Evolutionary conservation across 2,113 vertebrate species (phyloP).

Genomic region (Anarrhichthys ocellatus): DNA sequence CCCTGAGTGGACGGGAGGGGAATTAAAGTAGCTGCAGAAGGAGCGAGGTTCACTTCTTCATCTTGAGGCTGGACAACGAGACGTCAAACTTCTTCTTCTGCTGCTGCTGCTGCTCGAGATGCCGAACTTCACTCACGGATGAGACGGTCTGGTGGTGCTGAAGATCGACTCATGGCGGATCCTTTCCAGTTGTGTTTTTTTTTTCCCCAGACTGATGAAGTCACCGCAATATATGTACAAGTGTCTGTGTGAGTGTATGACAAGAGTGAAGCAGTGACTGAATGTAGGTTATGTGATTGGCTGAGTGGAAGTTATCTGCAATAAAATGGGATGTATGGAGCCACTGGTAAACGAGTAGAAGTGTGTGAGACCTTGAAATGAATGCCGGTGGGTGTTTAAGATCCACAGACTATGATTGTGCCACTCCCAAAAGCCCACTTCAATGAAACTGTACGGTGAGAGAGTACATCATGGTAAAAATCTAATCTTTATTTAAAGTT

Average conservation of each 20-base stretch:
- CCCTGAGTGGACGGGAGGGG: constrained; percentile 51
- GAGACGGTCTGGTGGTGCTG: constrained; percentile 9
- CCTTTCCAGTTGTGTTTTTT: neutral
- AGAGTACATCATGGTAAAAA: constrained; percentile 74
- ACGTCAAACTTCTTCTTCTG: constrained; percentile 14
- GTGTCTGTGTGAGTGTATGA: neutral
- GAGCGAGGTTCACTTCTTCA: neutral
- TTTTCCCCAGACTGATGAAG: neutral
- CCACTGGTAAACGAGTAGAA: neutral
- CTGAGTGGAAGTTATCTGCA: neutral
- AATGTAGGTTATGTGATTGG: neutral
- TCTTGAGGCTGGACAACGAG: constrained; percentile 14
- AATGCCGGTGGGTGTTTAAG: neutral
- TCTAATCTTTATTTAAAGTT: constrained; percentile 85
- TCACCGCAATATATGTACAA: neutral
- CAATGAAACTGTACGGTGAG: constrained; percentile 71
- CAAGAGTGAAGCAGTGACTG: neutral
- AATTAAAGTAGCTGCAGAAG: constrained; percentile 37
- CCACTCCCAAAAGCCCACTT: constrained; percentile 25
- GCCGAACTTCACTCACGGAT: constrained; percentile 4
- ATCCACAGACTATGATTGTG: neutral
- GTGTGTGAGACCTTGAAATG: neutral
- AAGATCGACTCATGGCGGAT: neutral
- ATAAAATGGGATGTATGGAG: neutral
- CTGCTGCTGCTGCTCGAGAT: constrained; percentile 16